Conservation (phyloP, 2,888 invertebrate genomes). For the Mycalesis mineus region DNA sequence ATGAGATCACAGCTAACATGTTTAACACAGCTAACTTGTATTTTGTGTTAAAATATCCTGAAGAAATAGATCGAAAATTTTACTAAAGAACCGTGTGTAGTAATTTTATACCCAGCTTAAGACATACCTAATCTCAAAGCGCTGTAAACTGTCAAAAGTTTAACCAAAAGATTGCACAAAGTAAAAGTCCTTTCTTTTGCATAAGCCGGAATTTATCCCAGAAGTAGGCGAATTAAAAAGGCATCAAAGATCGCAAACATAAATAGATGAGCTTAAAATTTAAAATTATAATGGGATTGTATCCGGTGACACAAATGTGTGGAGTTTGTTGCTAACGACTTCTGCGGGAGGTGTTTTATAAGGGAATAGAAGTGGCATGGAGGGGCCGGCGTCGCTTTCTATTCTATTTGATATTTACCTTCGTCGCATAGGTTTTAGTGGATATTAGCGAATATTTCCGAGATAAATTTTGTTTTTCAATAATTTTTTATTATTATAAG, state of each 20-base stretch:
- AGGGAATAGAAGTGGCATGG: conserved; percentile 41
- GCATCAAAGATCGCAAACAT: conserved; percentile 70
- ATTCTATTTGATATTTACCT: neutral
- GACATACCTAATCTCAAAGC: neutral
- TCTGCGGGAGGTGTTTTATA: conserved; percentile 64
- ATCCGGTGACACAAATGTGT: conserved; percentile 79
- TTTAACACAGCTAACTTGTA: neutral
- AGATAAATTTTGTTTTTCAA: too few relatives aligned
- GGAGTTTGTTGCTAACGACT: conserved; percentile 79
- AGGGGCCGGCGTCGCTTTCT: conserved; percentile 31
- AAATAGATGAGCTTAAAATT: conserved; percentile 77
- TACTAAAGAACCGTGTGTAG: neutral
- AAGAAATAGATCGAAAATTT: neutral
- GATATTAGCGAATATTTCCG: too few relatives aligned
- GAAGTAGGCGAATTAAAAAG: conserved; percentile 53
- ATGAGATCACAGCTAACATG: neutral
- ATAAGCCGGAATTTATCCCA: conserved; percentile 4
- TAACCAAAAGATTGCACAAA: neutral
- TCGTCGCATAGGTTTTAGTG: too few relatives aligned
- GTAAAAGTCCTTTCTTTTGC: conserved; percentile 6
- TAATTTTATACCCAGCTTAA: conserved; percentile 3
- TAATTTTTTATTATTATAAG: too few relatives aligned
- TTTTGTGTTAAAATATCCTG: neutral
- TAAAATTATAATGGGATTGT: conserved; percentile 79
- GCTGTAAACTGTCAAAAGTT: conserved; percentile 3